A percentile compares a stretch with the other conserved stretches of the same genome.
Conservation (phyloP, 2,888 invertebrate genomes). For the Drosophila meridiana region DNA sequence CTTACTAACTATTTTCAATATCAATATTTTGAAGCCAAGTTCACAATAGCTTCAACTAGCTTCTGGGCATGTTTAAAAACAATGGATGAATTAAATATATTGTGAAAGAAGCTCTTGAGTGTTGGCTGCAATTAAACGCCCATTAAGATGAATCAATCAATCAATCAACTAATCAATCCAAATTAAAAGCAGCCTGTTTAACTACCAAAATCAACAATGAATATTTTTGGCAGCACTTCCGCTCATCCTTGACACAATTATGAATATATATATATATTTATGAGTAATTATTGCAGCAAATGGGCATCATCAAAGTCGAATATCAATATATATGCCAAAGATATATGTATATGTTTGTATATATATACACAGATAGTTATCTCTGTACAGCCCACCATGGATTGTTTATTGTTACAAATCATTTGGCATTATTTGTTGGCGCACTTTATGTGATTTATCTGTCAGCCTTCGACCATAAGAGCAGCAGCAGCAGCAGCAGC, state of each 20-base stretch:
- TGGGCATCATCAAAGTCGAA: conserved; percentile 45
- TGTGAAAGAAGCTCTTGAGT: conserved; percentile 14
- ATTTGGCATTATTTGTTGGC: conserved; percentile 52
- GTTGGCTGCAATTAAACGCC: conserved; percentile 47
- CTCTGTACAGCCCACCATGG: conserved; percentile 29
- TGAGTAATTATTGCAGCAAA: conserved; percentile 64
- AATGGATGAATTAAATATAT: conserved; percentile 28
- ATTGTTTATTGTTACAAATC: conserved; percentile 50
- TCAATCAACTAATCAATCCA: conserved; percentile 29
- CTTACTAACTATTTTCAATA: neutral
- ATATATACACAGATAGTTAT: conserved; percentile 9
- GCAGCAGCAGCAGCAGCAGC: conserved; percentile 20
- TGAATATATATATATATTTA: conserved; percentile 34
- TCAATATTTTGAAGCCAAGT: neutral
- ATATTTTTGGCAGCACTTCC: conserved; percentile 63
- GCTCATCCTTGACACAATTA: conserved; percentile 74
- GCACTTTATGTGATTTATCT: conserved; percentile 50
- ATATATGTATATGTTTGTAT: neutral
- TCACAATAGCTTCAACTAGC: neutral
- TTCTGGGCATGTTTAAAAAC: conserved; percentile 2
- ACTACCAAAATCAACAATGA: conserved; percentile 38
- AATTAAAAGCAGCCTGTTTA: conserved; percentile 20
- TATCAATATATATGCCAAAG: conserved; percentile 11
- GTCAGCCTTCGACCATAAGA: conserved; percentile 67
- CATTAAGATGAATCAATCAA: conserved; percentile 60